Evolutionary conservation across 2,888 invertebrate genomes (phyloP), one percentile per base, ranked within the genome.

Genomic region (Chymomyza procnemis): DNA sequence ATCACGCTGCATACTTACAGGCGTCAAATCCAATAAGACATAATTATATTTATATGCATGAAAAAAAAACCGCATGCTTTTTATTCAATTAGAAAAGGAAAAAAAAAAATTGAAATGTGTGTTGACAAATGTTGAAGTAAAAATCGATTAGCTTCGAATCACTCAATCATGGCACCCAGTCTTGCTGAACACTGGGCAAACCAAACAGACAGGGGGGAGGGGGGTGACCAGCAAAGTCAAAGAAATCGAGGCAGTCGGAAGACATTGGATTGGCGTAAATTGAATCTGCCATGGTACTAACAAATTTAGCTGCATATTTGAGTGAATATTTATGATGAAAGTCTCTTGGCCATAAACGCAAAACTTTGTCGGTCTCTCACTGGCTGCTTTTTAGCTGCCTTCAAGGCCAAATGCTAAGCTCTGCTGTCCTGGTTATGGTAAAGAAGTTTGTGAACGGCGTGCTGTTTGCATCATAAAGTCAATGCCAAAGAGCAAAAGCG

Each of bases 11-110:
- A 67, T 26, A 21, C 68, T 64, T 62, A 55, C 58, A 62, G 76
- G 71, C 65, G 68, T 65, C 67, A 72, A 77, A 82, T 80, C 78
- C 72, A 83, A 82, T 85, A 67, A 54, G 8, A 21, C 4, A 16
- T 47, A 16, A 16, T 16, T 14, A 19, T 5, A n/a, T n/a, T n/a
- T n/a, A n/a, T n/a, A n/a, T n/a, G n/a, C n/a, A 50, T 50, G 4
- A 18, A 79, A 72, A 79, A 48, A 65, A 65, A 52, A 12, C 16
- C 61, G 68, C 71, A 56, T 52, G 71, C 70, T 72, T 73, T 67
- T 69, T 61, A 66, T 72, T 79, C 82, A 83, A 83, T 83, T 82
- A 80, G 69, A 74, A 73, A 73, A 68, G 58, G 41, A 54, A 48
- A 57, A n/a, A n/a, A n/a, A n/a, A n/a, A n/a, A n/a, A n/a, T n/a